A percentile compares a stretch with the other conserved stretches of the same genome.
Conservation (phyloP, 2,113 vertebrate genomes). For the Myanophis thanlyinensis region DNA sequence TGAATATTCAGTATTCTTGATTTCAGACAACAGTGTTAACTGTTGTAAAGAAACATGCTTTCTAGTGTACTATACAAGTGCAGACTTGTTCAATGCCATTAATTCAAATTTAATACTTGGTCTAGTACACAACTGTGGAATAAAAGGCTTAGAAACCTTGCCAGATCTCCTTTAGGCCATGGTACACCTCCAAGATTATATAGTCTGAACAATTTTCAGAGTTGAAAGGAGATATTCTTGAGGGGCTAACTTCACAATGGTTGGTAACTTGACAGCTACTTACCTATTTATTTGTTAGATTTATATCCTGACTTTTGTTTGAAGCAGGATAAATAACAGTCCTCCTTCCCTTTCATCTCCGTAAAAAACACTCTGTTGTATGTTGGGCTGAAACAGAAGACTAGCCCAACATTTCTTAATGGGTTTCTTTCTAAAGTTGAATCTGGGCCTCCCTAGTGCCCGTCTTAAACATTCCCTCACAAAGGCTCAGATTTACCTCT, state of each 20-base stretch:
- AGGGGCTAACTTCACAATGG: background rate
- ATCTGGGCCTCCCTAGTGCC: background rate
- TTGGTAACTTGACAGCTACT: background rate
- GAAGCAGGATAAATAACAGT: background rate
- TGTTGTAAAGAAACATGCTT: background rate
- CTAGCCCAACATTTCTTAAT: background rate
- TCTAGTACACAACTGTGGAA: background rate
- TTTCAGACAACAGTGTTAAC: background rate
- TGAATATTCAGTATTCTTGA: conserved; percentile 30
- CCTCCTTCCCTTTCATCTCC: background rate
- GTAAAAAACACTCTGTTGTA: background rate
- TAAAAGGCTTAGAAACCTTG: background rate
- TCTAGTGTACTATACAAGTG: background rate
- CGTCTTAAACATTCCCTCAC: background rate
- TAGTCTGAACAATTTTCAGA: background rate
- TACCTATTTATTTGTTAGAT: background rate
- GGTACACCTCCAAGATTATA: background rate
- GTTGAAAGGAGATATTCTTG: background rate
- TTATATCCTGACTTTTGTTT: background rate
- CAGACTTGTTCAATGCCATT: background rate
- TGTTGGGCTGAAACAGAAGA: background rate
- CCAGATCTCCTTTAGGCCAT: background rate
- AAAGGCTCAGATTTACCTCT: background rate
- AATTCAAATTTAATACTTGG: background rate
- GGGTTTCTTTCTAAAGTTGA: background rate